Evolutionary conservation across 23 tunicate species (phyloP).

Genomic region (Halocynthia aurantium): DNA sequence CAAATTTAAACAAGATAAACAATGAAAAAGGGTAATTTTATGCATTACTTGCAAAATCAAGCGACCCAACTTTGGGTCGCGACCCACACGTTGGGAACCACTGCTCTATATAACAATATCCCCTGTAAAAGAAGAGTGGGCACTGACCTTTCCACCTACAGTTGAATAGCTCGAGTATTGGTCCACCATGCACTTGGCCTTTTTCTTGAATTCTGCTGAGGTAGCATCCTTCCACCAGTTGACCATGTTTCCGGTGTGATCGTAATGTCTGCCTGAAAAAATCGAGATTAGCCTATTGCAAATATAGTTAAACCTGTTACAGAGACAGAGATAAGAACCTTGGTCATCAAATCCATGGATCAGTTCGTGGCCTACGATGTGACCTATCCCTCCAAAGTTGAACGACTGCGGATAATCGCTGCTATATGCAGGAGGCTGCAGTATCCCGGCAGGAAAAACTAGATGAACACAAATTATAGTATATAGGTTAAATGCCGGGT

Average conservation of each 20-base stretch:
- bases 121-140: background rate
- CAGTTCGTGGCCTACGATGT: slow-evolving; percentile 79
- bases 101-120: background rate
- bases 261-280: slow-evolving; percentile 57
- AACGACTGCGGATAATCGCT: slow-evolving; percentile 49
- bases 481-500: background rate
- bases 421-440: slow-evolving; percentile 78
- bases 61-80: no score
- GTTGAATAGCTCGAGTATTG: slow-evolving; percentile 38
- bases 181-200: slow-evolving; percentile 57
- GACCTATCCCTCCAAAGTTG: slow-evolving; percentile 81
- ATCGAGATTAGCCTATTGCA: slow-evolving; percentile 1
- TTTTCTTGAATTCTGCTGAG: slow-evolving; percentile 34
- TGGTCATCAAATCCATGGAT: slow-evolving; percentile 89
- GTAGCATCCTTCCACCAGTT: slow-evolving; percentile 73
- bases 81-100: no score
- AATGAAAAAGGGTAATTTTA: no score
- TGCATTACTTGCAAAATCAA: no score
- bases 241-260: slow-evolving; percentile 40
- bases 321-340: slow-evolving; percentile 18
- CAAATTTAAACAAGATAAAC: no score
- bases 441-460: slow-evolving; percentile 87
- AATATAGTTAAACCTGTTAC: background rate
- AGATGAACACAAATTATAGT: background rate
- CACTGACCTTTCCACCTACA: slow-evolving; percentile 37